Base-by-base conservation (phyloP, 1,140 invertebrate species). In the Gonioctena quinquepunctata region DNA sequence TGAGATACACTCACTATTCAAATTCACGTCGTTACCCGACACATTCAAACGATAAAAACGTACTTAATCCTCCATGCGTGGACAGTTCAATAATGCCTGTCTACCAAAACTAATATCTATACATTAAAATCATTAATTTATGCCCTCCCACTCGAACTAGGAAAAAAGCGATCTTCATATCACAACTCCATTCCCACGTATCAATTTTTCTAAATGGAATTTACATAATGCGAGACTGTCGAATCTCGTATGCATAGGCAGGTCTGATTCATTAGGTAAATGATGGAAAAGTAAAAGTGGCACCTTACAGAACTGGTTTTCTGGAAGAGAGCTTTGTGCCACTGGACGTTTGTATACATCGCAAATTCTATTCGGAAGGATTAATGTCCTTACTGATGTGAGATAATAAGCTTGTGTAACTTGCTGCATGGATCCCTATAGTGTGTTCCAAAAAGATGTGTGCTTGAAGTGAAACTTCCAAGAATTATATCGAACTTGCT, bases 281-380 rank as follows among this genome's bases (percentile, higher is more conserved):
- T 57, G n/a, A 57, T 57, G 16, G 54, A 57, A n/a, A 57, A 57
- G 54, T 57, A 57, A 57, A 57, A 57, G 54, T 57, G 54, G 21
- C 25, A 25, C 54, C 25, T 21, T 42, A 42, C 33, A 21, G 54
- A 57, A 25, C 54, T 13, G 54, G 54, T 57, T 57, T 57, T 57
- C 54, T 57, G 54, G 54, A 57, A 57, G 54, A 57, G 54, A 57
- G 54, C 19, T 54, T 25, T 13, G 16, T 21, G 21, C 54, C 21
- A 25, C 18, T 25, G 21, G 54, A 57, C 22, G 19, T 57, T 57
- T 57, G 22, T 57, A 57, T 57, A 57, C 54, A 57, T 57, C 54
- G 54, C 54, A 57, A 57, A 57, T 21, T 22, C 21, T n/a, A 25
- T 25, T 19, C 1, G 3, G 21, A 25, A 57, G 22, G 54, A 57